Base-by-base conservation (phyloP, 37 sponge, comb jelly and placozoan genomes). In the Ianthella basta region DNA sequence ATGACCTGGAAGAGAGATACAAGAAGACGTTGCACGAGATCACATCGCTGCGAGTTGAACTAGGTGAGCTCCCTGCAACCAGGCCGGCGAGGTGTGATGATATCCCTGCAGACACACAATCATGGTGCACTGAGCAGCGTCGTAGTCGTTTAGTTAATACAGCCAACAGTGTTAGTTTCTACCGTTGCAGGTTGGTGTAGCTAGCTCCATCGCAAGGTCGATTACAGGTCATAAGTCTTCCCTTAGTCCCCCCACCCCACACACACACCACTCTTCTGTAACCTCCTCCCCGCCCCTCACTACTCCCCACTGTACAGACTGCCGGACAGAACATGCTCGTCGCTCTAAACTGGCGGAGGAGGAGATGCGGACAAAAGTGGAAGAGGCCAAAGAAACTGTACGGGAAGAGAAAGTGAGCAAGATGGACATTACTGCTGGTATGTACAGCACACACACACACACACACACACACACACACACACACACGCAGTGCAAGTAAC, bases 11-110 rank as follows among this genome's bases (percentile, higher is more conserved):
- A 55, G 94, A 94, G 24, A 23, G 80, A 79, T 94, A 86, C 87
- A 86, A 88, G 68, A 59, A 75, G 20, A 84, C 91, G 0, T 18
- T 86, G 23, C 94, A 91, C 54, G 94, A 94, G 39, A 82, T 94
- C 34, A 81, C 57, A 1, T 89, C 82, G n/a, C 89, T 94, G 27
- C 8, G 56, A 27, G 72, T 33, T 6, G 41, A 83, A 6, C 39
- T 83, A 34, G 82, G 82, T 81, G 56, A 57, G 6, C 24, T 6
- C 50, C 8, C 8, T 3, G 6, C 8, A 44, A 44, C 50, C 50
- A 8, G 3, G 50, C 50, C 50, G n/a, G n/a, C n/a, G n/a, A n/a
- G n/a, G n/a, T n/a, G n/a, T n/a, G n/a, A n/a, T n/a, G n/a, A n/a
- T n/a, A n/a, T n/a, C n/a, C n/a, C n/a, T n/a, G n/a, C n/a, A n/a